Evolutionary conservation across 2,888 invertebrate genomes (phyloP).

Genomic region (Rugalucina vietnamica): DNA sequence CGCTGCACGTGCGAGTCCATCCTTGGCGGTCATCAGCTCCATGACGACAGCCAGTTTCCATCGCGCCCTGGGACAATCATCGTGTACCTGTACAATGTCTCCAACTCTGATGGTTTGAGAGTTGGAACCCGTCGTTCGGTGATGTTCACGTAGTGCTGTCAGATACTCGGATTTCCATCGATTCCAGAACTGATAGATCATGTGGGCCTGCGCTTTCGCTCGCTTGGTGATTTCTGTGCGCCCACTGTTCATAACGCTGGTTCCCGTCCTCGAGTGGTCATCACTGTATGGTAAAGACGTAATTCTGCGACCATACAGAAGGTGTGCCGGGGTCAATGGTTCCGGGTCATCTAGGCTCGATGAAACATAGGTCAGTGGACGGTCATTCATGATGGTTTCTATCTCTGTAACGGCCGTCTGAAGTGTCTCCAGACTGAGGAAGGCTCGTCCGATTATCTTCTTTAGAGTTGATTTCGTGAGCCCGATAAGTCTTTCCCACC

Average conservation of each 20-base stretch:
- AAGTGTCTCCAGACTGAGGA: slow-evolving; percentile 31
- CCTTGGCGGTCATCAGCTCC: slow-evolving; percentile 25
- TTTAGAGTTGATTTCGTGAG: slow-evolving; percentile 40
- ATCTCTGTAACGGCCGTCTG: slow-evolving; percentile 49
- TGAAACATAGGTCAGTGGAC: slow-evolving; percentile 49
- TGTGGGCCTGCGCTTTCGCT: background rate
- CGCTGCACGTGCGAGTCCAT: slow-evolving; percentile 28
- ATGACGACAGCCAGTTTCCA: slow-evolving; percentile 40
- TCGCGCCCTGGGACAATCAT: slow-evolving; percentile 21
- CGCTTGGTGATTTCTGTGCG: background rate
- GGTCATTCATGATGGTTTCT: no score
- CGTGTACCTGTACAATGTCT: slow-evolving; percentile 41
- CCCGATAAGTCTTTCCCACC: slow-evolving; percentile 52
- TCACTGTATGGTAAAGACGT: slow-evolving; percentile 23
- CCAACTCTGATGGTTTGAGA: slow-evolving; percentile 2
- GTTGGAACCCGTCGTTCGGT: slow-evolving; percentile 9
- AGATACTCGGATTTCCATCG: slow-evolving; percentile 45
- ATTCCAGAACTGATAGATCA: slow-evolving; percentile 40
- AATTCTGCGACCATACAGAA: slow-evolving; percentile 26
- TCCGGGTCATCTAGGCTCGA: slow-evolving; percentile 20
- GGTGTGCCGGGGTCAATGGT: slow-evolving; percentile 50
- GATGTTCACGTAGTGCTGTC: slow-evolving; percentile 28
- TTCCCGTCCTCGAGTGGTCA: background rate
- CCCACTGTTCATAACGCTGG: background rate
- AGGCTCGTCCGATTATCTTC: slow-evolving; percentile 33